phyloP scores from a whole-genome alignment of 2,888 invertebrate genomes.

The Aproaerema taeniolella region DNA sequence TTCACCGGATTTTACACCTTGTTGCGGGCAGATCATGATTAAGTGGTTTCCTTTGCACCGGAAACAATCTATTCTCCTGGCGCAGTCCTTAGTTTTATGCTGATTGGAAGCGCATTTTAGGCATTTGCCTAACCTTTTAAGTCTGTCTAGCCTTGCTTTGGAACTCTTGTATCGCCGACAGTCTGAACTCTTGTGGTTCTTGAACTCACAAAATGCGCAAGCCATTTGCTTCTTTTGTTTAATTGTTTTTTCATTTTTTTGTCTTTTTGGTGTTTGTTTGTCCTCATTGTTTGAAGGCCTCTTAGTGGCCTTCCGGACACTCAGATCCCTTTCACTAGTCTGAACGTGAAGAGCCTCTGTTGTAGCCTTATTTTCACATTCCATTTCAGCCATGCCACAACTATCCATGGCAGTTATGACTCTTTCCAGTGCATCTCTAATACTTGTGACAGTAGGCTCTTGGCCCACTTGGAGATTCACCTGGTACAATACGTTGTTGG shows the following conservation, averaged over 20 bases:
- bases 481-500: neutral
- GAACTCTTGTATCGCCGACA: neutral
- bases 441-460: neutral
- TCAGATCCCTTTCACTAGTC: too few species aligned
- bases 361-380: neutral
- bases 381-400: neutral
- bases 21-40: neutral
- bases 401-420: neutral
- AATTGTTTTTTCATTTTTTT: neutral
- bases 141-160: neutral
- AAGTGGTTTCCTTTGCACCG: neutral
- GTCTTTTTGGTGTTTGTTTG: neutral
- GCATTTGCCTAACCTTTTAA: neutral
- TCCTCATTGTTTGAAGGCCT: neutral
- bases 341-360: conserved; percentile 1
- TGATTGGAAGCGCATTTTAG: neutral
- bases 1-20: neutral
- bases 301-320: neutral
- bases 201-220: neutral
- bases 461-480: neutral
- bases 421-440: neutral
- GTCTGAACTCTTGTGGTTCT: neutral
- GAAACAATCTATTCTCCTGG: neutral
- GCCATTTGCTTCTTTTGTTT: neutral
- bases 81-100: neutral